Percentiles rank a stretch among this genome's conserved stretches.
These are phyloP conservation scores for Accipiter virgatus DNA, from an alignment of 2,113 vertebrate genomes.

Conservation along the genomic window DNA sequence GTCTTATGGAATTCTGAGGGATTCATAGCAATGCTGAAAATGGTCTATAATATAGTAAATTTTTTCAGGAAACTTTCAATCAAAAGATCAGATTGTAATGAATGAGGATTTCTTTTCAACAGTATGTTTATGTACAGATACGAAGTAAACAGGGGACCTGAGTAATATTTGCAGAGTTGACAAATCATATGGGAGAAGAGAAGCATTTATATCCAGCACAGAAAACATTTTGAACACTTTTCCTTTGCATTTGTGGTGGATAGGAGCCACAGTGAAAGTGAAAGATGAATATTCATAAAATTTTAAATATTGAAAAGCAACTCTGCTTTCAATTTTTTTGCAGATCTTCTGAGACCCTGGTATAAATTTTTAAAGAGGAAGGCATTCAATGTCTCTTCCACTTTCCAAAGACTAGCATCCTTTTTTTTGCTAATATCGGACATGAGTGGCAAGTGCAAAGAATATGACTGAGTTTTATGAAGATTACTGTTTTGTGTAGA, in stretches of 20 bases:
- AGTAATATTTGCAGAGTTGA: background rate
- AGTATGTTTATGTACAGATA: background rate
- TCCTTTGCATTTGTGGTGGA: background rate
- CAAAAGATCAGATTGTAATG: background rate
- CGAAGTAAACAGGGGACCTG: background rate
- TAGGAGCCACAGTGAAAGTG: background rate
- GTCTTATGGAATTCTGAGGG: background rate
- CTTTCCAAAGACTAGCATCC: background rate
- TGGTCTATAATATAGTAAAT: background rate
- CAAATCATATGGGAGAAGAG: background rate
- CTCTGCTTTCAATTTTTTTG: constrained; percentile 17
- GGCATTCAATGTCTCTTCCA: background rate
- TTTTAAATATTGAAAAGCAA: constrained; percentile 44
- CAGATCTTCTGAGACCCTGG: background rate
- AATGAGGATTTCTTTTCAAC: background rate
- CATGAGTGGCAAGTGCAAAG: background rate
- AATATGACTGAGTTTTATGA: background rate
- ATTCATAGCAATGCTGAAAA: background rate
- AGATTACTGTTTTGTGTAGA: background rate
- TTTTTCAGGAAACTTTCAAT: background rate
- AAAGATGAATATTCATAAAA: constrained; percentile 23
- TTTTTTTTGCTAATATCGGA: background rate
- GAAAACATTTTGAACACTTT: background rate
- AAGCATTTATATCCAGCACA: background rate
- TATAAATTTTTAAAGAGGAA: constrained; percentile 6